Evolutionary conservation across 2,888 invertebrate species (phyloP).

Genomic region (Gnatocerus cornutus): DNA sequence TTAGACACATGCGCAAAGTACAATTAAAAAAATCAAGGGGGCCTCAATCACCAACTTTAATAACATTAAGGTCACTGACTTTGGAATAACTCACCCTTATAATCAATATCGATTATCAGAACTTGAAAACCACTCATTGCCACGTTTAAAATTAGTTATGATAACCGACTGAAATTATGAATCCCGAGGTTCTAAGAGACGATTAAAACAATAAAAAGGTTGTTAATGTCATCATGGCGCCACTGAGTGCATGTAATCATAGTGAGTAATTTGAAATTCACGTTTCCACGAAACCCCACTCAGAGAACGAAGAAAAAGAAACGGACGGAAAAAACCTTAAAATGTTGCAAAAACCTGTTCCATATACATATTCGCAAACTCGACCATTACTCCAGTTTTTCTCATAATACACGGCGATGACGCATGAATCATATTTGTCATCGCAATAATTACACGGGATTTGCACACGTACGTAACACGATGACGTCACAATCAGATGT

Average conservation of each 20-base stretch:
- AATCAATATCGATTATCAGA: neutral
- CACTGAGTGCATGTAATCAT: conserved; percentile 38
- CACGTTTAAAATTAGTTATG: conserved; percentile 24
- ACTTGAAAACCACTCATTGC: neutral
- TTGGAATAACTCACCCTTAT: neutral
- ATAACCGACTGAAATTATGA: conserved; percentile 7
- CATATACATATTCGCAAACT: conserved; percentile 10
- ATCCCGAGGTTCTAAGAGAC: neutral
- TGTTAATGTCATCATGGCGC: conserved; percentile 34
- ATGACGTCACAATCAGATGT: conserved; percentile 39
- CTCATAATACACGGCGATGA: conserved; percentile 16
- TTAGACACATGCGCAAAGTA: conserved; percentile 40
- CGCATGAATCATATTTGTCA: conserved; percentile 40
- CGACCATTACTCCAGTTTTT: conserved; percentile 12
- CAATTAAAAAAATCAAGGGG: conserved; percentile 35
- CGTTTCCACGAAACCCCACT: conserved; percentile 34
- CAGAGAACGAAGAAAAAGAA: neutral
- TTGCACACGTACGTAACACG: conserved; percentile 30
- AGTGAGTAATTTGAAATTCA: conserved; percentile 25
- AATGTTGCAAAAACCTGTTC: conserved; percentile 20
- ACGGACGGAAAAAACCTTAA: neutral
- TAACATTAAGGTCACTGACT: conserved; percentile 36
- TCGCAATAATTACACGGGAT: conserved; percentile 36
- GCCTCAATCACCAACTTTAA: conserved; percentile 40
- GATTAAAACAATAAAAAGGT: conserved; percentile 3